Base-by-base conservation (phyloP, 2,113 vertebrate genomes). In the Phylloscopus trochilus region DNA sequence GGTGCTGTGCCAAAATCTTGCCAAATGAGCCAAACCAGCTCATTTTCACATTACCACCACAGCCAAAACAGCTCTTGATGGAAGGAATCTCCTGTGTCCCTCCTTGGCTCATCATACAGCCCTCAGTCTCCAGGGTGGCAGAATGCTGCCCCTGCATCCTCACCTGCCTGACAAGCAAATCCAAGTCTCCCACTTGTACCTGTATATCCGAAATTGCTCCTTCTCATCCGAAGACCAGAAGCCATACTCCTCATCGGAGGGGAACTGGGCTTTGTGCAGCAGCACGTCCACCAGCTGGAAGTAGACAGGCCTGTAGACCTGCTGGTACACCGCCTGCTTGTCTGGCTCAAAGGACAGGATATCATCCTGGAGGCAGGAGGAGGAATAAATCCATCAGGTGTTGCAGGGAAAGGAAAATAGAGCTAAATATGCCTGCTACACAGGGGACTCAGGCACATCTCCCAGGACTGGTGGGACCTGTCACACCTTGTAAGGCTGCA, bases 181-280 rank as follows among this genome's bases (percentile, higher is more conserved):
- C 53, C 83, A 77, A 59, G 68, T 22, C 17, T 83, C 73, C 62
- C 49, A 53, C 64, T 31, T 85, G 90, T 97, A 99, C 99, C 99
- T 99, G 97, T 99, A 99, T 97, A 99, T 99, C 91, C 99, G 98
- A 97, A 99, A 99, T 91, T 99, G 99, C 94, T 99, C 99, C 95
- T 99, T 99, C 96, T 99, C 99, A 60, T 99, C 99, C 0, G 99
- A 99, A 52, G 99, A 99, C 99, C 99, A 99, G 78, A 99, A 98
- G 22, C 98, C 98, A 2, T 99, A 99, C 83, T 99, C 99, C 89
- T 99, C 98, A 73, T 99, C 99, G 0, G 98, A 98, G 24, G 99
- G 99, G 77, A 99, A 99, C 97, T 99, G 99, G 49, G 99, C 99
- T 97, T 99, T 99, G 96, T 99, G 99, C 23, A 99, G 98, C 91